A percentile compares a stretch with the other conserved stretches of the same genome.
phyloP scores from a whole-genome alignment of 2,797 vertebrate species.

The Notoglanidium macrostoma region DNA sequence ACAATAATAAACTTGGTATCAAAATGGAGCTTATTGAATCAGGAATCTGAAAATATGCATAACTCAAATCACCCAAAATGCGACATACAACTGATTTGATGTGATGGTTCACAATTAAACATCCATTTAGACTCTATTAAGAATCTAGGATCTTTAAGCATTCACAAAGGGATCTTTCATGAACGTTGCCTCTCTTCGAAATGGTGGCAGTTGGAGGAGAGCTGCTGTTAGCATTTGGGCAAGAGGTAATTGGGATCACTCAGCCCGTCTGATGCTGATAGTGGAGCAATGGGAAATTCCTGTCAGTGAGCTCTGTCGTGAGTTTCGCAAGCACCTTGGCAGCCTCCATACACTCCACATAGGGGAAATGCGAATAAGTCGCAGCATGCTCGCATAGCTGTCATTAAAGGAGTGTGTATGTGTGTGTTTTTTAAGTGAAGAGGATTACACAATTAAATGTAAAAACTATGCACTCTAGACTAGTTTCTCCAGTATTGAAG shows the following conservation, averaged over 20 bases:
- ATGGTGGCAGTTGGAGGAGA: constrained; percentile 61
- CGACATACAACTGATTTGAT: constrained; percentile 24
- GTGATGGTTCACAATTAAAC: constrained; percentile 76
- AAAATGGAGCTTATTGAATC: too few relatives aligned
- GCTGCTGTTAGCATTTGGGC: constrained; percentile 80
- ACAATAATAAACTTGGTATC: too few relatives aligned
- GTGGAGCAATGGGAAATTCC: constrained; percentile 85
- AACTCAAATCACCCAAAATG: too few relatives aligned
- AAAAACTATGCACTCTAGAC: constrained; percentile 63
- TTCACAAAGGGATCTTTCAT: constrained; percentile 80
- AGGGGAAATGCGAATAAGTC: constrained; percentile 74
- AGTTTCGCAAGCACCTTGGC: constrained; percentile 81
- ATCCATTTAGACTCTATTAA: constrained; percentile 66
- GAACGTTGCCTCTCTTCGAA: constrained; percentile 63
- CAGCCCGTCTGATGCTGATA: constrained; percentile 85
- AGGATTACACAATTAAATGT: constrained; percentile 70
- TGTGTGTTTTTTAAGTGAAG: constrained; percentile 50
- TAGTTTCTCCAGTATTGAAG: constrained; percentile 57
- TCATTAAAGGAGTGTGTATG: constrained; percentile 72
- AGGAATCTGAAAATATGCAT: too few relatives aligned
- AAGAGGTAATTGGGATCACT: constrained; percentile 84
- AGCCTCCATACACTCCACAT: constrained; percentile 69
- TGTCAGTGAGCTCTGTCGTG: constrained; percentile 71
- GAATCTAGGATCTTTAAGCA: constrained; percentile 60
- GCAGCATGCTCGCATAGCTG: constrained; percentile 77